phyloP scores from a whole-genome alignment of 2,113 vertebrate genomes.

The Dolichallabes microphthalmus region DNA sequence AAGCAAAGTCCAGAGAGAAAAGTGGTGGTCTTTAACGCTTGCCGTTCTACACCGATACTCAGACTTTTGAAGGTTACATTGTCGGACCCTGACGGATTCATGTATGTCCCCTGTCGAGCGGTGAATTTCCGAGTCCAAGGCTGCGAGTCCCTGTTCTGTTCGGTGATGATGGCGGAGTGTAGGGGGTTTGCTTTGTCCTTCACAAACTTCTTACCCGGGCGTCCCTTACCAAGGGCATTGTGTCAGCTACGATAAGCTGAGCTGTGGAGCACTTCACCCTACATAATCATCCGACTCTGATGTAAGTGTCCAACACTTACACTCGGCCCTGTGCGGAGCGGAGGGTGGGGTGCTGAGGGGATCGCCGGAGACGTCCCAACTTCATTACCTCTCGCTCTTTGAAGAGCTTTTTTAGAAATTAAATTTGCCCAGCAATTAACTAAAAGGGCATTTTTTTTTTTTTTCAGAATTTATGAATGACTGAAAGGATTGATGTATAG shows the following conservation, averaged over 20 bases:
- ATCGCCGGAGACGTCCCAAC: conserved; percentile 43
- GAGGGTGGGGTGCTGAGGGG: conserved; percentile 14
- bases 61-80: conserved; percentile 81
- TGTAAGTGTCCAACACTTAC: conserved; percentile 54
- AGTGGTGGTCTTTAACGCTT: conserved; percentile 79
- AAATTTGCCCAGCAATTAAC: conserved; percentile 63
- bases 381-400: conserved; percentile 59
- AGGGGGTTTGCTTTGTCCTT: conserved; percentile 51
- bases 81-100: conserved; percentile 80
- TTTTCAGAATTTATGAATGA: conserved; percentile 56
- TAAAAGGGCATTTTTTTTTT: conserved; percentile 57
- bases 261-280: conserved; percentile 50
- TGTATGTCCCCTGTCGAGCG: conserved; percentile 77
- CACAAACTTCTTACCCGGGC: conserved; percentile 55
- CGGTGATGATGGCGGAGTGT: background rate
- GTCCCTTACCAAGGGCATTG: conserved; percentile 58
- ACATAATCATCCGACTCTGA: conserved; percentile 60
- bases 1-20: conserved; percentile 76
- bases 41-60: conserved; percentile 78
- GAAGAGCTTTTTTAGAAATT: conserved; percentile 62
- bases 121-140: conserved; percentile 83
- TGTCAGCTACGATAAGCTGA: conserved; percentile 56
- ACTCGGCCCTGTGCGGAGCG: conserved; percentile 14
- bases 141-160: conserved; percentile 60
- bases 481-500: conserved; percentile 57